Evolutionary conservation across 23 tunicate species (phyloP).

Genomic region (Phallusia fumigata): DNA sequence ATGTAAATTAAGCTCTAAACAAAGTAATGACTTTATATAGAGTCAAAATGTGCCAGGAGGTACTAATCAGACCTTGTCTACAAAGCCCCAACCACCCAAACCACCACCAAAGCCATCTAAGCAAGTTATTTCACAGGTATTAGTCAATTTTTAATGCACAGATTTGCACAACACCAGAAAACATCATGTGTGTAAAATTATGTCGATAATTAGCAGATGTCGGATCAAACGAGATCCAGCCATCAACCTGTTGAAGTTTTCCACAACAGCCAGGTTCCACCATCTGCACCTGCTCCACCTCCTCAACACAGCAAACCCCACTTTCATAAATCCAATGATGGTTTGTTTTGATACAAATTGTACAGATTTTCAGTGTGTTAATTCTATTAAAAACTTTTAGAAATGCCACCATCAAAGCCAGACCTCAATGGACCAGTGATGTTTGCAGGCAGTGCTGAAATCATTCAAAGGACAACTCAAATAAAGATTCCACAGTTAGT

Average conservation of each 20-base stretch:
- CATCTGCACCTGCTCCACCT: slow-evolving; percentile 38
- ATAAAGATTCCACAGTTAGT: slow-evolving; percentile 78
- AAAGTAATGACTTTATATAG: neutral
- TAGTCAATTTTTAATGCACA: slow-evolving; percentile 2
- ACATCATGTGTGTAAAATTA: neutral
- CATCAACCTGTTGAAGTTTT: neutral
- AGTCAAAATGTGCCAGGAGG: neutral
- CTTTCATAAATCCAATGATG: neutral
- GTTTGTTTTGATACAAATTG: neutral
- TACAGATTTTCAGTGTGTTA: neutral
- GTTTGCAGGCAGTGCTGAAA: slow-evolving; percentile 87
- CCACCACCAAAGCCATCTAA: slow-evolving; percentile 89
- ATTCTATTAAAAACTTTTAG: neutral
- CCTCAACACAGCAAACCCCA: slow-evolving; percentile 57
- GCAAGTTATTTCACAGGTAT: slow-evolving; percentile 36
- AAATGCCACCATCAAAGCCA: neutral
- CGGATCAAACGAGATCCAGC: neutral
- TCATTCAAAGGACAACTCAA: slow-evolving; percentile 86
- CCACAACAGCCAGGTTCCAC: no score
- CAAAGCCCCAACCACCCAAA: slow-evolving; percentile 74
- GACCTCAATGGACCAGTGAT: neutral
- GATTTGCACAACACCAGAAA: no score
- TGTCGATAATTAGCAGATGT: neutral
- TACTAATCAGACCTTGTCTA: neutral
- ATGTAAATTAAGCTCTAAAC: neutral